Evolutionary conservation across 2,113 vertebrate species (phyloP), one percentile per base, ranked within the genome.

Genomic region (Pterocles burchelli): DNA sequence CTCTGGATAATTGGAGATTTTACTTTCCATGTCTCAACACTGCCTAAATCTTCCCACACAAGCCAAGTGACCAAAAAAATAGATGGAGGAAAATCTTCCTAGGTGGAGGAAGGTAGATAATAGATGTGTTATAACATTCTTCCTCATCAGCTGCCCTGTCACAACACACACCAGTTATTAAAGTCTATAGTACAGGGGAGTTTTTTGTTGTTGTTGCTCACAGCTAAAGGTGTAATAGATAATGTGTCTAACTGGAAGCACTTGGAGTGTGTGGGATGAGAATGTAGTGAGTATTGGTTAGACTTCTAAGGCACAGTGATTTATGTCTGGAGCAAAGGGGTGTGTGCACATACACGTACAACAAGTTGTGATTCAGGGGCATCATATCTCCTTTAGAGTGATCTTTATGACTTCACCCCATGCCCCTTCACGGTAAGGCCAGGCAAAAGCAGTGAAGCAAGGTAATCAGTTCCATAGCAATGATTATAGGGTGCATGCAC

Each of bases 1-100:
- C 92, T 91, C 89, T 94, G 88, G 87, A 86, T 98, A 93, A 97
- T 63, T 66, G 91, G 68, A 93, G 65, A 89, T 81, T 93, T 90
- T 96, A 95, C 51, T 97, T 97, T 97, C 94, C 96, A 91, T 93
- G 94, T 89, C 95, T 95, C 78, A 92, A 96, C 74, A 85, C 81
- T 96, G 95, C 94, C 74, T 63, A 95, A 95, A 92, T 93, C 93
- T 92, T 96, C 88, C 92, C 73, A 87, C 92, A 92, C 54, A 89
- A 72, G 57, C 57, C 73, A 86, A 93, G 87, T 57, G 67, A 93
- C 67, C n/a, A 85, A 94, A 93, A 88, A 91, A 85, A 85, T 59
- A 80, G 34, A 84, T 14, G 59, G 62, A 88, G 20, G 71, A 82
- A 91, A 89, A 88, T 55, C 82, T 88, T 80, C 57, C 38, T 84